Base-by-base conservation (phyloP, 2,888 invertebrate species). In the Cosmorhoe ocellata region DNA sequence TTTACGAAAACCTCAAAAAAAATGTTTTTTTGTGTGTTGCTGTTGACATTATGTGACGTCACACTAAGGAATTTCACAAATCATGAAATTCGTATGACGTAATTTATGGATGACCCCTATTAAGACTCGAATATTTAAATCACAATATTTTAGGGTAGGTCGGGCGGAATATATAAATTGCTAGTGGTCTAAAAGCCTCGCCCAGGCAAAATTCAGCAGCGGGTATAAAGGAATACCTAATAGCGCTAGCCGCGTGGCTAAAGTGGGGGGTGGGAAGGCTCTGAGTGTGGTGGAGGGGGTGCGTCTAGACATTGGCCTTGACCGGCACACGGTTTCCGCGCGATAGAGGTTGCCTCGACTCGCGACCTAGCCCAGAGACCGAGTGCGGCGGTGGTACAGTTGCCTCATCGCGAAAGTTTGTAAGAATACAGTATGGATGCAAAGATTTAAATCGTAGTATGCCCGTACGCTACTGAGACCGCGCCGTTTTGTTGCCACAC, bases 251-350 rank as follows among this genome's bases (percentile, higher is more conserved):
- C 55, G 60, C 56, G 59, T 58, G 63, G 58, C 59, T 61, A 60
- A 59, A 51, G 61, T 60, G 58, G 64, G 66, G 58, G 57, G 65
- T 64, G 60, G 34, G 64, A 61, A 44, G 50, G 58, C 56, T 47
- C 55, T 67, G 57, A 48, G 53, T 58, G 67, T 51, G 64, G 59
- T 63, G 66, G 65, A 65, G 74, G 74, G 74, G 79, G 72, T 72
- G 79, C 73, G 88, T 88, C 87, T 87, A 87, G 87, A 87, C 87
- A 63, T 56, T 74, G 86, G 88, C 88, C 89, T 88, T 88, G 88
- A 87, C 88, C 88, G 84, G 69, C 81, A 76, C 76, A 67, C 76
- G 78, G 86, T 85, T 88, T 88, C 84, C 87, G 88, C 82, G 84
- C 84, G 74, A 67, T 62, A 81, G 83, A 81, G 83, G 85, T 81